Conservation (phyloP, 2,113 vertebrate species). For the Okapia johnstoni region DNA sequence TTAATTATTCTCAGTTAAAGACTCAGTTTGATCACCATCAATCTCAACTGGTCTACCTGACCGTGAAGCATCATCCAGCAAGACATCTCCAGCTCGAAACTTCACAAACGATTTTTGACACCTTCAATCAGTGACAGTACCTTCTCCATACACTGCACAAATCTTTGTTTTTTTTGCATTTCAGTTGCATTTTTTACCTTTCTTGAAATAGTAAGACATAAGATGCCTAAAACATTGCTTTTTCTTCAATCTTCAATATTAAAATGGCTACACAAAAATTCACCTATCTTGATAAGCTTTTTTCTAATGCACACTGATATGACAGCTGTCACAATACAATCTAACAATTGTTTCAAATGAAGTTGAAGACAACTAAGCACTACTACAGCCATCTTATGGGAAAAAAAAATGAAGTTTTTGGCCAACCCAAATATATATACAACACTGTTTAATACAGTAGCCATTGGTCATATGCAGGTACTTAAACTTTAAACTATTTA, state of each 20-base stretch:
- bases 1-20: background rate
- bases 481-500: slow-evolving; percentile 23
- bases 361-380: background rate
- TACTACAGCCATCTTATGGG: background rate
- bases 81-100: background rate
- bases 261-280: background rate
- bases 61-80: background rate
- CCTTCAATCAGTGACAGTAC: background rate
- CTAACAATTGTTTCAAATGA: background rate
- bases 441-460: background rate
- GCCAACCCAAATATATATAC: background rate
- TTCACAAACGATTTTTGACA: background rate
- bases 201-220: background rate
- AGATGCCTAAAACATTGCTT: background rate
- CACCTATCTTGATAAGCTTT: background rate
- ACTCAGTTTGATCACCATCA: background rate
- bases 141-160: background rate
- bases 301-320: background rate
- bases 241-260: background rate
- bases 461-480: background rate
- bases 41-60: background rate
- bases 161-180: background rate
- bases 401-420: background rate
- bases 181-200: background rate
- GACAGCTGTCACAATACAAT: background rate